These are phyloP conservation scores for Hylyphantes graminicola DNA, from an alignment of 1,140 invertebrate species.

Conservation along the genomic window DNA sequence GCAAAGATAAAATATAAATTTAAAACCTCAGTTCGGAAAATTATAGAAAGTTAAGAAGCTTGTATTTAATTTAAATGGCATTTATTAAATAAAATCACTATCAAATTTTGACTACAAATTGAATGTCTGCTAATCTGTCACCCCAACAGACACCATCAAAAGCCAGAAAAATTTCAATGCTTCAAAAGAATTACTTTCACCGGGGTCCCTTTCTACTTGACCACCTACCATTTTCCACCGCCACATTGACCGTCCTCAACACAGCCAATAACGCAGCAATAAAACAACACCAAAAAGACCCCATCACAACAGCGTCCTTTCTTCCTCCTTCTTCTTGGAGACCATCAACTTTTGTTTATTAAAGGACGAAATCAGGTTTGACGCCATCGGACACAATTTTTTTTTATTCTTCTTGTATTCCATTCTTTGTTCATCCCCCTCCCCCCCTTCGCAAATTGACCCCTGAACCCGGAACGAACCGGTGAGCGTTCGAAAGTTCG, in stretches of 20 bases:
- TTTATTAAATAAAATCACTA: too few species aligned
- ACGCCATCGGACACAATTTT: constrained; percentile 19
- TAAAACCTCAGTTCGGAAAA: too few species aligned
- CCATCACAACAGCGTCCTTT: constrained; percentile 9
- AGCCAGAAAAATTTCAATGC: too few species aligned
- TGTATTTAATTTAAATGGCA: too few species aligned
- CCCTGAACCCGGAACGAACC: constrained; percentile 44
- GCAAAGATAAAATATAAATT: too few species aligned
- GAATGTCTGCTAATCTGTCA: too few species aligned
- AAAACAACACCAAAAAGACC: constrained; percentile 45
- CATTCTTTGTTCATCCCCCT: constrained; percentile 4
- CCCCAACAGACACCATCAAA: too few species aligned
- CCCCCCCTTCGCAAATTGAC: constrained; percentile 20
- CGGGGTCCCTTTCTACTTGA: constrained; percentile 14
- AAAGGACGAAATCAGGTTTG: constrained; percentile 57
- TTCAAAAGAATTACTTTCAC: neutral
- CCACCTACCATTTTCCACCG: neutral
- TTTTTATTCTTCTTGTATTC: too few species aligned
- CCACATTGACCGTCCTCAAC: constrained; percentile 24
- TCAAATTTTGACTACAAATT: too few species aligned
- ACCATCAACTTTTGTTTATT: constrained; percentile 50
- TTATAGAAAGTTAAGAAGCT: too few species aligned
- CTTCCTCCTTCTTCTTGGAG: constrained; percentile 4
- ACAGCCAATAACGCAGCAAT: constrained; percentile 37
- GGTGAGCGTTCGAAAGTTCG: constrained; percentile 1